phyloP scores from a whole-genome alignment of 2,888 invertebrate species.

The Drosophila recens region DNA sequence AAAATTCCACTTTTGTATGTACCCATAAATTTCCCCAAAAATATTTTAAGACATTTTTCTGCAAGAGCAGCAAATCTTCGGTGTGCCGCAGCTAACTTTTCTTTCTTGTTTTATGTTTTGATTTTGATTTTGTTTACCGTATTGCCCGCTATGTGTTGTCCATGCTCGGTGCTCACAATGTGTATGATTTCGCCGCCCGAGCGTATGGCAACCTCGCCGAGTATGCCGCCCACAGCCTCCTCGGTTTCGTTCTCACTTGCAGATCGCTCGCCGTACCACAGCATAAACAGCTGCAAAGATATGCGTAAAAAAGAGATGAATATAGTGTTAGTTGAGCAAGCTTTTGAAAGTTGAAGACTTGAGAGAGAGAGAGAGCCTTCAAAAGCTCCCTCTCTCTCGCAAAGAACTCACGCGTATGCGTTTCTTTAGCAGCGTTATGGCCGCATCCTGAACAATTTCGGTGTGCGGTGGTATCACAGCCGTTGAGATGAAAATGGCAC shows the following conservation, averaged over 20 bases:
- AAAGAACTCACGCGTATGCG: slow-evolving; percentile 84
- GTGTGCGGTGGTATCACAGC: slow-evolving; percentile 87
- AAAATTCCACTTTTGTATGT: background rate
- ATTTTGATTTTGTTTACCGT: slow-evolving; percentile 74
- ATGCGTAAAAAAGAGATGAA: background rate
- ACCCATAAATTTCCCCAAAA: background rate
- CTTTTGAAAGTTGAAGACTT: background rate
- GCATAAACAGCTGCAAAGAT: slow-evolving; percentile 84
- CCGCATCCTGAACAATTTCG: slow-evolving; percentile 85
- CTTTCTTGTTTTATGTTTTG: background rate
- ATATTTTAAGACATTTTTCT: background rate
- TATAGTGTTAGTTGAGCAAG: background rate
- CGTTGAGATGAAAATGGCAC: slow-evolving; percentile 88
- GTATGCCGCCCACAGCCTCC: slow-evolving; percentile 84
- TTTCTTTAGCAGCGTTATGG: slow-evolving; percentile 85
- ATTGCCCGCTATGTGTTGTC: slow-evolving; percentile 83
- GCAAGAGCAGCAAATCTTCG: background rate
- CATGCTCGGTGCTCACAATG: slow-evolving; percentile 83
- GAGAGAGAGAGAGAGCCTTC: background rate
- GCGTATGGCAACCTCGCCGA: slow-evolving; percentile 85
- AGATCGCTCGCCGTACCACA: slow-evolving; percentile 86
- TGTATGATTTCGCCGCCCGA: slow-evolving; percentile 86
- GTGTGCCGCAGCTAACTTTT: slow-evolving; percentile 4
- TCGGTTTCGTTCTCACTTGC: slow-evolving; percentile 84
- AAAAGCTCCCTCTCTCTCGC: background rate